A percentile compares a stretch with the other conserved stretches of the same genome.
Evolutionary conservation across 1,140 invertebrate species (phyloP).

Genomic region (Cardiocondyla obscurior): DNA sequence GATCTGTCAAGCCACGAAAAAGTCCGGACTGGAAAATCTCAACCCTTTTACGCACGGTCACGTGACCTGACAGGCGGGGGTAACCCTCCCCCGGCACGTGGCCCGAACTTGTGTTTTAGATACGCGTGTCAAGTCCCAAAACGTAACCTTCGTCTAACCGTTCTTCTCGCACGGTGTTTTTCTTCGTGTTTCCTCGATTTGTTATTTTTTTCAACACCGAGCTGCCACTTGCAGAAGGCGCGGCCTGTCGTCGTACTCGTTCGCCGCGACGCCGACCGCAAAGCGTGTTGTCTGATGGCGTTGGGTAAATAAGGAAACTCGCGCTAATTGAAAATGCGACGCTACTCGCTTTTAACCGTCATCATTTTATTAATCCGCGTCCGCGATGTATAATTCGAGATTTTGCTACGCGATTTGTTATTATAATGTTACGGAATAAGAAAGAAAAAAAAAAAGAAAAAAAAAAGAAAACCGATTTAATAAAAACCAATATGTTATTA

Average conservation of each 20-base stretch:
- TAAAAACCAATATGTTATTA: neutral
- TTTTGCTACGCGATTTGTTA: neutral
- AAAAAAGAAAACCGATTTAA: no score
- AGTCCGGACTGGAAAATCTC: constrained; percentile 80
- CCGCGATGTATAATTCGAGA: neutral
- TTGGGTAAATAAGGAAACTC: neutral
- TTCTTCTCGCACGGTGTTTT: constrained; percentile 49
- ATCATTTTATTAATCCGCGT: constrained; percentile 5
- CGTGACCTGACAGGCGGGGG: constrained; percentile 81
- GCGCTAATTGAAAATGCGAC: neutral
- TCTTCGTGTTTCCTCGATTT: constrained; percentile 63
- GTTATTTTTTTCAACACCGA: constrained; percentile 48
- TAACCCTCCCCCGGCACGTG: constrained; percentile 79
- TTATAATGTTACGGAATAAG: neutral
- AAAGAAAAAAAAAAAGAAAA: no score
- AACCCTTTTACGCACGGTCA: constrained; percentile 82
- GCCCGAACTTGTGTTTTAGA: constrained; percentile 80
- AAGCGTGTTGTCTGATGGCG: neutral
- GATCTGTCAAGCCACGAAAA: constrained; percentile 80
- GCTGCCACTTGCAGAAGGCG: constrained; percentile 44
- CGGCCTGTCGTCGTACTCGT: constrained; percentile 27
- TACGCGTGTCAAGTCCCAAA: constrained; percentile 84
- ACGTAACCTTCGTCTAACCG: constrained; percentile 71
- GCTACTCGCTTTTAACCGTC: neutral
- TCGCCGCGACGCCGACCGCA: neutral